These are phyloP conservation scores for Alethe diademata DNA, from an alignment of 2,113 vertebrate species.

Conservation along the genomic window DNA sequence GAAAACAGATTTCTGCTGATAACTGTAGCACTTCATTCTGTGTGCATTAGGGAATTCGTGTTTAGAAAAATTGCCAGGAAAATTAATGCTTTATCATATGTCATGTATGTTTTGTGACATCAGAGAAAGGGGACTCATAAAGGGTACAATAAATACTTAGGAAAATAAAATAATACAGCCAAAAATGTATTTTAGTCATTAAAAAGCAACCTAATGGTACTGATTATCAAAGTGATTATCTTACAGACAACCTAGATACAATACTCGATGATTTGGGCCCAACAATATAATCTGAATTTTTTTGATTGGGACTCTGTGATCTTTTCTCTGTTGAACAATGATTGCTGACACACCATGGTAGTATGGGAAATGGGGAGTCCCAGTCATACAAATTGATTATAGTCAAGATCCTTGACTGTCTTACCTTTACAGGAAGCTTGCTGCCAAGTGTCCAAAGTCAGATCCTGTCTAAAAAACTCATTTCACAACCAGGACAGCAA, in stretches of 20 bases:
- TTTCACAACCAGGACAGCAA: neutral
- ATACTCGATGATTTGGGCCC: neutral
- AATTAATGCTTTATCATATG: neutral
- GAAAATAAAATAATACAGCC: neutral
- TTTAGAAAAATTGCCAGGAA: constrained; percentile 12
- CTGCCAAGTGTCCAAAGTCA: neutral
- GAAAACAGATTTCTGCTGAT: constrained; percentile 43
- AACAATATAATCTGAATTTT: neutral
- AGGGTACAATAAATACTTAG: neutral
- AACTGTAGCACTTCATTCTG: neutral
- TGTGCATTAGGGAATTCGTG: neutral
- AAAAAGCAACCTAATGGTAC: neutral
- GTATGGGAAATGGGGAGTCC: neutral
- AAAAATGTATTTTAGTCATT: neutral
- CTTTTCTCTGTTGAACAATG: neutral
- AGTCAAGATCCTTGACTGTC: neutral
- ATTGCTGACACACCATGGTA: neutral
- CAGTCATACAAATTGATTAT: neutral
- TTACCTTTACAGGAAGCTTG: neutral
- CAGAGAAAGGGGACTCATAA: neutral
- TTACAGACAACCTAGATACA: neutral
- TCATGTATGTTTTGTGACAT: neutral
- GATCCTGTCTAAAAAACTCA: neutral
- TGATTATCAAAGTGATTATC: neutral
- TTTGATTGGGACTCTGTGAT: neutral